Base-by-base conservation (phyloP, 2,888 invertebrate genomes). In the Pristionchus exspectatus region DNA sequence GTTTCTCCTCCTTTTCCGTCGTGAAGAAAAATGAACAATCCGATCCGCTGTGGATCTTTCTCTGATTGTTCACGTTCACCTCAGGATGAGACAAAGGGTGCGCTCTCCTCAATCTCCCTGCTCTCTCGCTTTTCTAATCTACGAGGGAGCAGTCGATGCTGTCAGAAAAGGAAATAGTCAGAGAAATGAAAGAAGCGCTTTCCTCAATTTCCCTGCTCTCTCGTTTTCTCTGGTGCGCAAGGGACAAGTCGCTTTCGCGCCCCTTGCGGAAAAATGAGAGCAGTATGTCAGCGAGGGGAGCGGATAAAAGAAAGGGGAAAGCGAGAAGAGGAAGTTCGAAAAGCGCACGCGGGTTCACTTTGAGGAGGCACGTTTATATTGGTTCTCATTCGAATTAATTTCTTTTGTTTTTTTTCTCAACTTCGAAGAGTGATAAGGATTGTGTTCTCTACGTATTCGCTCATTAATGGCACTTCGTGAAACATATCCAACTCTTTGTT, bases 251-350 rank as follows among this genome's bases (percentile, higher is more conserved):
- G 56, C 14, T 56, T 18, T 14, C 12, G 4, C 59, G 2, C 21
- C 21, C 59, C 59, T 24, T 21, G 24, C 18, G 59, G 59, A 56
- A 18, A 56, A 30, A 59, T 85, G 84, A 33, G 84, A 85, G 27
- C 84, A 85, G 84, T 85, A 33, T 85, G 84, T 85, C 84, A 85
- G 2, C 18, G 10, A 59, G 24, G 21, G 10, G 4, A 30, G 24
- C 9, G 12, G 30, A 85, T 59, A 85, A 85, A 85, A 59, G 84
- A 59, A 85, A 59, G 24, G 33, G 33, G 59, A 63, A 59, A 85
- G 27, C 27, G 16, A 33, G 30, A 44, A 74, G 50, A 50, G 18
- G 81, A 63, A 63, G 63, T 63, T 63, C 63, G 63, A 21, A 63
- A 63, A 24, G 63, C 63, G 63, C 63, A 50, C 44, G n/a, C 63